Base-by-base conservation (phyloP, 1,140 invertebrate species). In the Drosophila lini region DNA sequence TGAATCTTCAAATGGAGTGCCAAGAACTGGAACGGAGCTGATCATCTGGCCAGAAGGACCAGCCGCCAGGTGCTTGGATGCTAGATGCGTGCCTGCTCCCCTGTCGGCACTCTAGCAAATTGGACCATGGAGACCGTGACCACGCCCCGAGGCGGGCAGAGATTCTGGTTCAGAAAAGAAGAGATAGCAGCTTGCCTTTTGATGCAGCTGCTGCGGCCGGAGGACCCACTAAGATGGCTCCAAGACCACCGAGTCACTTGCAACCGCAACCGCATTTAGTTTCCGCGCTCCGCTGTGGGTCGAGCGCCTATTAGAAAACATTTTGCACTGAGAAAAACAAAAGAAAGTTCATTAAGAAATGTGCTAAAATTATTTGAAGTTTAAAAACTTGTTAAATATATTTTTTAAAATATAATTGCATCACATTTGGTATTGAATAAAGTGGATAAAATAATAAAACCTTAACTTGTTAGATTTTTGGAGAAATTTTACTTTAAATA, bases 181-280 rank as follows among this genome's bases (percentile, higher is more conserved):
- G 40, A 36, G n/a, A 38, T 31, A 25, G 40, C 44, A 56, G 62
- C n/a, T 60, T 10, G 50, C 38, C 41, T 52, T 52, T 45, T 77
- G 41, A 16, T 58, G 63, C 71, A 53, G 67, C 41, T 81, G 61
- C 61, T 56, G 60, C 10, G 64, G 74, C 74, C 25, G 55, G 61
- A 48, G 47, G 19, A 53, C 22, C 32, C 38, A 63, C 65, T 82
- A 82, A 85, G 83, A 82, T 64, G 70, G 40, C 61, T 59, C 62
- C 74, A 82, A 79, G 83, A 82, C 60, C 70, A 61, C 47, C n/a
- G 62, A 74, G 80, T 86, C 80, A 88, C 62, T 82, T 28, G 64
- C 60, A 77, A 65, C 75, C 78, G 61, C 82, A 81, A 79, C 82
- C 82, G 62, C 82, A 86, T 83, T 89, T 86, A 71, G 81, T 59